Evolutionary conservation across 2,888 invertebrate genomes (phyloP), one percentile per base, ranked within the genome.

Genomic region (Lordiphosa fenestrarum): DNA sequence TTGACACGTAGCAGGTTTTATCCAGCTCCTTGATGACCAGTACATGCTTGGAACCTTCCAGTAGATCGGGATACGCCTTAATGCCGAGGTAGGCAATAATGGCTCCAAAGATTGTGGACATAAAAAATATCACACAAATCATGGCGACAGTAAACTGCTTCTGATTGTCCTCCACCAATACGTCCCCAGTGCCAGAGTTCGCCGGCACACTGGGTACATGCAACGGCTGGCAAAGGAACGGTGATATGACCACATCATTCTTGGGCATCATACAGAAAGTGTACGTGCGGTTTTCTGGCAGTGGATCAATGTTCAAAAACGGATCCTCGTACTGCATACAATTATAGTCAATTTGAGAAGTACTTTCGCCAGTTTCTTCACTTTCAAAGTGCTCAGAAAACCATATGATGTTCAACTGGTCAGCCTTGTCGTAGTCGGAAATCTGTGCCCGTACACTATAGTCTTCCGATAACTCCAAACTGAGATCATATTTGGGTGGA

Each of bases 31-130:
- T 86, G 2, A 88, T 80, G 0, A 87, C 76, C 30, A 86, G 23
- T 0, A 86, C 85, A 56, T 86, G 82, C 12, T 85, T 86, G 0
- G 87, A 88, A 1, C 88, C 88, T 39, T 87, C 78, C 39, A 88
- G 54, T 0, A 88, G 64, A 60, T 87, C 74, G 0, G 88, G 88
- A 63, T 82, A 86, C 0, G 76, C 62, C 53, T 82, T 87, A 0
- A 88, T 72, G 6, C 85, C 77, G 12, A 86, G 69, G 49, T 87
- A 88, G 0, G 86, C 84, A 7, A 86, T 58, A 33, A 75, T 56
- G 1, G 74, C 86, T 0, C 88, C 88, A 25, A 75, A 53, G 1
- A 85, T 38, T 1, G 70, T 72, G 0, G 87, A 86, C 6, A 84
- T 58, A 6, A 73, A 50, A 23, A 87, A 84, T 47, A 86, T 84